These are phyloP conservation scores for Seriola aureovittata DNA, from an alignment of 2,113 vertebrate genomes.

Conservation along the genomic window DNA sequence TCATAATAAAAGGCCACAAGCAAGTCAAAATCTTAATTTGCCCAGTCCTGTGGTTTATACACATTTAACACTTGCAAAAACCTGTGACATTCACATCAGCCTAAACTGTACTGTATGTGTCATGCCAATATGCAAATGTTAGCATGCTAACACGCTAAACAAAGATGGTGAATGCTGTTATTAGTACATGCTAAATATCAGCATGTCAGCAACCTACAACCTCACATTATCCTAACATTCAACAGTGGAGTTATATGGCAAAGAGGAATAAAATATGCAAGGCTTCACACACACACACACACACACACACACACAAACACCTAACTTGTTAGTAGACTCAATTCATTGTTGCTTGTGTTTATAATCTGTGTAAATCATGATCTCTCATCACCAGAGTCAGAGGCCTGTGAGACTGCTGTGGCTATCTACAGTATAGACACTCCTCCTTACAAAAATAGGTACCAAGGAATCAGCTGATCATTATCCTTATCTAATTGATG, in stretches of 20 bases:
- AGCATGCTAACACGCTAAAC: neutral
- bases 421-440: constrained; percentile 11
- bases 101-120: no score
- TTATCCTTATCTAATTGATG: constrained; percentile 39
- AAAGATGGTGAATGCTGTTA: neutral
- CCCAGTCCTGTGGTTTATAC: no score
- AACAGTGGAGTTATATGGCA: neutral
- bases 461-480: constrained; percentile 38
- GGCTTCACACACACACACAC: neutral
- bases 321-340: neutral
- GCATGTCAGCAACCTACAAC: neutral
- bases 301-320: neutral
- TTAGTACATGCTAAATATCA: neutral
- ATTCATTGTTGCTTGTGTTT: neutral
- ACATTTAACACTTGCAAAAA: no score
- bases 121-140: neutral
- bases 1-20: no score
- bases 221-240: no score
- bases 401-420: neutral
- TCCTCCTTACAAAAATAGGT: constrained; percentile 36
- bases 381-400: neutral
- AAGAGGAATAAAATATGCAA: neutral
- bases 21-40: no score
- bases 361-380: neutral
- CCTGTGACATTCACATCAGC: no score